A percentile compares a stretch with the other conserved stretches of the same genome.
These are phyloP conservation scores for Luffia ferchaultella DNA, from an alignment of 2,888 invertebrate genomes.

Conservation along the genomic window DNA sequence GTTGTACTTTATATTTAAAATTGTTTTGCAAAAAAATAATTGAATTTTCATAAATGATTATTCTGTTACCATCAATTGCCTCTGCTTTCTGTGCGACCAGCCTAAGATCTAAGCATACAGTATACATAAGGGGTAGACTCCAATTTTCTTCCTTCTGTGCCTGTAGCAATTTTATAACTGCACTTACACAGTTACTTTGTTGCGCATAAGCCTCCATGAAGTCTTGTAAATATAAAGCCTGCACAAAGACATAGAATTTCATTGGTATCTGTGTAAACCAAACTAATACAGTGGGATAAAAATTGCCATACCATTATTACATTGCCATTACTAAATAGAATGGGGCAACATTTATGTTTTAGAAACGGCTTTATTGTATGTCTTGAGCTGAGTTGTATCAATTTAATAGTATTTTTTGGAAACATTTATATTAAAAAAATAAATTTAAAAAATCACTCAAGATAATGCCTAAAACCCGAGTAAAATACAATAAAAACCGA, in stretches of 20 bases:
- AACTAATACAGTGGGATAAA: not conserved
- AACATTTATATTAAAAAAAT: no score
- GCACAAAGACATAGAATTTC: conserved; percentile 20
- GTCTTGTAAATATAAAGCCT: conserved; percentile 51
- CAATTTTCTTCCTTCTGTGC: conserved; percentile 94
- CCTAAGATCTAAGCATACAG: conserved; percentile 87
- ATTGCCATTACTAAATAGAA: not conserved
- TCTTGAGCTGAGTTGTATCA: no score
- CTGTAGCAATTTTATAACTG: conserved; percentile 84
- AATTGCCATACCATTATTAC: not conserved
- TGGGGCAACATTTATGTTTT: no score
- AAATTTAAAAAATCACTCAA: no score
- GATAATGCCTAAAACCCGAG: no score
- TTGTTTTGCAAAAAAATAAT: no score
- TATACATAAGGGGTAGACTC: conserved; percentile 94
- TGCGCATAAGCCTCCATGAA: conserved; percentile 77
- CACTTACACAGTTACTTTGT: conserved; percentile 80
- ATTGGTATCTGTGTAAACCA: not conserved
- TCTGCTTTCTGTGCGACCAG: conserved; percentile 86
- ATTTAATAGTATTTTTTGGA: no score
- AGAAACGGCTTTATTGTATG: no score
- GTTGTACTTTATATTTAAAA: no score
- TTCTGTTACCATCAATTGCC: conserved; percentile 28
- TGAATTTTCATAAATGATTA: no score
- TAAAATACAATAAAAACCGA: no score